Base-by-base conservation (phyloP, 1,140 invertebrate species). In the Drosophila ogumai region DNA sequence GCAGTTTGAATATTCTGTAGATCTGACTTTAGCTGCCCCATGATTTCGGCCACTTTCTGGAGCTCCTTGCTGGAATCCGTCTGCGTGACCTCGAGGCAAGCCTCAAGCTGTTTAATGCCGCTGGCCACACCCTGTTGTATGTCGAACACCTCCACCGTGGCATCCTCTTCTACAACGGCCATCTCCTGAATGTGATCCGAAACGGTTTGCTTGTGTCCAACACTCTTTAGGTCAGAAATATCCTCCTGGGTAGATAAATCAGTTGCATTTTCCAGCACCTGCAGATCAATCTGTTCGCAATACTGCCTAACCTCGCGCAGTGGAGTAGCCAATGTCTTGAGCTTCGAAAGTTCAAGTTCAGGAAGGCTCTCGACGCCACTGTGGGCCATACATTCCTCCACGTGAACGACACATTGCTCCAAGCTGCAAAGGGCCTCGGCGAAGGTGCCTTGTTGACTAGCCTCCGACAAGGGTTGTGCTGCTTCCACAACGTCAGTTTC, bases 151-250 rank as follows among this genome's bases (percentile, higher is more conserved):
- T 91, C 74, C 17, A 91, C 71, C 25, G 47, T 38, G 0, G 72
- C 60, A 8, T 65, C 68, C 9, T 56, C 25, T 40, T 50, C 57
- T 0, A 76, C 43, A 0, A 63, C 31, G 31, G 76, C 74, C 22
- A 56, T 38, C 17, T 78, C 67, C 22, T 71, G 49, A 6, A 55
- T 84, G 10, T 93, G 72, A 64, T 93, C 92, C 68, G 93, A 82
- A 57, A 94, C 84, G 10, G 93, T 92, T 46, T 75, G 50, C 13
- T 71, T 38, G 52, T 93, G 87, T 6, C 93, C 93, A 40, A 93
- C 88, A 19, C 91, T 87, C 60, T 92, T 80, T 4, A 92, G 52
- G 0, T 90, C 80, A 0, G 91, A 90, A n/a, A 92, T 73, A 34
- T 92, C 80, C 13, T 77, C 82, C n/a, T 85, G 80, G 0, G 79